Percentiles rank a stretch among this genome's conserved stretches.
These are phyloP conservation scores for Linnaemya vulpina DNA, from an alignment of 2,888 invertebrate genomes.

Conservation along the genomic window DNA sequence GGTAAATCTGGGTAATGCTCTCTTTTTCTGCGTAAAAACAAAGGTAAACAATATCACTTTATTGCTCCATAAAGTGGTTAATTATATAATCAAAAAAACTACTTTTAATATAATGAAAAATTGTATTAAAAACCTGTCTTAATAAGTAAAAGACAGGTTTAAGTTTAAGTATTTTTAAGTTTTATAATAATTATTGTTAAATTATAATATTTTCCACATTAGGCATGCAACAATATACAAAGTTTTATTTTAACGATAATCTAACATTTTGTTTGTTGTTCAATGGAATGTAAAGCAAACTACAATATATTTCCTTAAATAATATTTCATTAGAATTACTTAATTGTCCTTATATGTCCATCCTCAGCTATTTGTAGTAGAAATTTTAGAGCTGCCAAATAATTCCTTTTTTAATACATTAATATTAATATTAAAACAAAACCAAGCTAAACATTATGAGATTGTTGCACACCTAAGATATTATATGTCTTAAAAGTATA, in stretches of 20 bases:
- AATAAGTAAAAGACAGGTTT: conserved; percentile 2
- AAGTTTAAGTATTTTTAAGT: conserved; percentile 30
- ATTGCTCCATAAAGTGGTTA: conserved; percentile 58
- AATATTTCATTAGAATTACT: conserved; percentile 43
- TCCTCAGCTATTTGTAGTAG: conserved; percentile 48
- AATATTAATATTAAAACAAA: neutral
- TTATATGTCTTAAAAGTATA: conserved; percentile 37
- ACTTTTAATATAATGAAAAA: conserved; percentile 26
- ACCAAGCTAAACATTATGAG: neutral
- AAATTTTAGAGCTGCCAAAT: conserved; percentile 51
- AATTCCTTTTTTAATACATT: conserved; percentile 2
- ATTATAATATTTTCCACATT: conserved; percentile 37
- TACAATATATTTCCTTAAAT: neutral
- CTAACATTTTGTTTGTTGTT: conserved; percentile 31
- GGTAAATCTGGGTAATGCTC: conserved; percentile 79
- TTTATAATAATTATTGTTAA: conserved; percentile 10
- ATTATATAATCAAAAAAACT: conserved; percentile 13
- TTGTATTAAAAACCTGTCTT: conserved; percentile 5
- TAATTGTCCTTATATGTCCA: neutral
- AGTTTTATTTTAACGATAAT: neutral
- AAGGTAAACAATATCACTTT: conserved; percentile 50
- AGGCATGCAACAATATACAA: conserved; percentile 63
- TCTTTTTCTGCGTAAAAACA: conserved; percentile 71
- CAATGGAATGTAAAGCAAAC: conserved; percentile 44
- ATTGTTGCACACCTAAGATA: conserved; percentile 67